phyloP scores from a whole-genome alignment of 2,797 vertebrate species.

The Numenius phaeopus region DNA sequence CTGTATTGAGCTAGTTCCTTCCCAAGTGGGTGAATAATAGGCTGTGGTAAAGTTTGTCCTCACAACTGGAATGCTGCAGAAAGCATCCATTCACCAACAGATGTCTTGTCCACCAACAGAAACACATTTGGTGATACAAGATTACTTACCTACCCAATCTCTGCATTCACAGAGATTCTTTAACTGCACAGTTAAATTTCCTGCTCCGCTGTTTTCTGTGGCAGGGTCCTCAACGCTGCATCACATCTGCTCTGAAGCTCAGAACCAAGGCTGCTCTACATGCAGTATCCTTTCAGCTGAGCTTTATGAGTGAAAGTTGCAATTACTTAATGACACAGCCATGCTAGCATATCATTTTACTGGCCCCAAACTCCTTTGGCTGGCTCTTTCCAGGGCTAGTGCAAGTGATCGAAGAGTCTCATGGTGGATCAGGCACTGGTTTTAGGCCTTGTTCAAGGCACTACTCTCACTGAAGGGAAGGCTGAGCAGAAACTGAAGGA shows the following conservation, averaged over 20 bases:
- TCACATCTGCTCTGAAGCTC: not conserved
- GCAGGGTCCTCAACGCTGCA: not conserved
- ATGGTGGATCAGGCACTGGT: not conserved
- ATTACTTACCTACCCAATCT: not conserved
- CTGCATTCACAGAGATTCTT: not conserved
- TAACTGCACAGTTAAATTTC: not conserved
- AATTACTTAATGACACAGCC: not conserved
- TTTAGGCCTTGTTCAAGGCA: not conserved
- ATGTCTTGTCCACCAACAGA: not conserved
- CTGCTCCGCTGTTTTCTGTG: rapidly evolving
- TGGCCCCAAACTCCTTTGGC: not conserved
- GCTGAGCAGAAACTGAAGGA: not conserved
- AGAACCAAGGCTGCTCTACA: not conserved
- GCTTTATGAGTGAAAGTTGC: not conserved
- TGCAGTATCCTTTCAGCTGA: not conserved
- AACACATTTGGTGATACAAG: not conserved
- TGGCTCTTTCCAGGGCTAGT: not conserved
- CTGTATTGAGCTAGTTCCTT: not conserved
- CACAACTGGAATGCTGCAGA: not conserved
- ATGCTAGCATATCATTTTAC: no score
- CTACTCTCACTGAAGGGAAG: not conserved
- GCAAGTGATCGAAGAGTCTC: not conserved
- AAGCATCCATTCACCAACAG: not conserved
- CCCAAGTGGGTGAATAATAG: not conserved
- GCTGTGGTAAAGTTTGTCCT: not conserved